Evolutionary conservation across 2,888 invertebrate genomes (phyloP), one percentile per base, ranked within the genome.

Genomic region (Eilema depressum): DNA sequence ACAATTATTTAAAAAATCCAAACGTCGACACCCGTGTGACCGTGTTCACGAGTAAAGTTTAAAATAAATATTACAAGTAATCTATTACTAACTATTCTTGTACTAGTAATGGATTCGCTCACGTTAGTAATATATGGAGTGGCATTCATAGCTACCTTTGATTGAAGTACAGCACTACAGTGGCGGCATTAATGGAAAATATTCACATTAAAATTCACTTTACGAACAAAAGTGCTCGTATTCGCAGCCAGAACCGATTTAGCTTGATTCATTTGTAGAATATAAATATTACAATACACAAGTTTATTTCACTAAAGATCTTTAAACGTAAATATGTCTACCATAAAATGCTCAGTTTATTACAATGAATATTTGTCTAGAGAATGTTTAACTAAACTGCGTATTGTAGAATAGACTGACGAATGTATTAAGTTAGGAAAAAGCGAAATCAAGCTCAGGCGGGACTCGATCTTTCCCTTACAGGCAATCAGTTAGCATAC

Each of bases 181-280:
- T 10, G 20, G 53, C n/a, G 20, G 53, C n/a, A n/a, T 53, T 53
- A 20, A 53, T 53, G 53, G 20, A n/a, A n/a, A 53, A n/a, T 53
- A n/a, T n/a, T 20, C 53, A 10, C 53, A 53, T n/a, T 53, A 53
- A 53, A 53, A 53, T n/a, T 53, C 53, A 53, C 53, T 53, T 53
- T 53, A 53, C 53, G 20, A n/a, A 53, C 20, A 53, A 53, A n/a
- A 53, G 53, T 53, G 10, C n/a, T 53, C 8, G n/a, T 47, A 5
- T 20, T 20, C 53, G n/a, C 53, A 8, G 53, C 53, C 4, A 2
- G 10, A 53, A 53, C n/a, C 53, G 53, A n/a, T 53, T 53, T 53
- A n/a, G 53, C 53, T 53, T 53, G 53, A 53, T 53, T n/a, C 53
- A 53, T n/a, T n/a, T 53, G n/a, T n/a, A n/a, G n/a, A 53, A 53